Conservation (phyloP, 2,797 vertebrate genomes). For the Manis pentadactyla region DNA sequence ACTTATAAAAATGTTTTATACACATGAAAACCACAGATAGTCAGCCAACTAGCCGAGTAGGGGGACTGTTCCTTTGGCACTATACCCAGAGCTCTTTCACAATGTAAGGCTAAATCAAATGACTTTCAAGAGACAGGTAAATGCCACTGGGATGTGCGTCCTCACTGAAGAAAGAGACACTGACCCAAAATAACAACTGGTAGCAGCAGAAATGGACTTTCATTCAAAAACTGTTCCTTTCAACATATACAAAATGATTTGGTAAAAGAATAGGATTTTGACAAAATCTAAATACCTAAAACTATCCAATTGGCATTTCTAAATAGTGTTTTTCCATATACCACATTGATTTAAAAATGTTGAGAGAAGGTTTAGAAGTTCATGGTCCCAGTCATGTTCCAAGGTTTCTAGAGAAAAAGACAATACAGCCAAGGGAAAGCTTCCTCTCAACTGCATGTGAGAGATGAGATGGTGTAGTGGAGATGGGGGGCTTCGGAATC, state of each 20-base stretch:
- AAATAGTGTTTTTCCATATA: not conserved
- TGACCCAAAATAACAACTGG: not conserved
- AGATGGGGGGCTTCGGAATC: not conserved
- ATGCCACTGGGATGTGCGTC: not conserved
- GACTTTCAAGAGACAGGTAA: conserved; percentile 25
- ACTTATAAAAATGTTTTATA: conserved; percentile 44
- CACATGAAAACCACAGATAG: not conserved
- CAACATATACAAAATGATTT: not conserved
- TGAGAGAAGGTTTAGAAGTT: not conserved
- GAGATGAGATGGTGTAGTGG: not conserved
- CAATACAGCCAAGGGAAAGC: not conserved
- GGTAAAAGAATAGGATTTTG: not conserved
- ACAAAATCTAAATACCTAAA: conserved; percentile 39
- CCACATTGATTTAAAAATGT: not conserved
- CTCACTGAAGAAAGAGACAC: not conserved
- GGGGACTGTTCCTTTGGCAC: not conserved
- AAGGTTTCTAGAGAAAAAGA: not conserved
- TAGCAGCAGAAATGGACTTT: not conserved
- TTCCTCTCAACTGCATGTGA: not conserved
- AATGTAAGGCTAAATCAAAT: not conserved
- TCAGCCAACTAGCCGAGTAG: not conserved
- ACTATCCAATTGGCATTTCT: not conserved
- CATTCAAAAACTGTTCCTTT: conserved; percentile 33
- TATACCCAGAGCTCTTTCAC: not conserved
- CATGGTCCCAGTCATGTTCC: not conserved